Evolutionary conservation across 2,797 vertebrate species (phyloP), one percentile per base, ranked within the genome.

Genomic region (Echeneis naucrates): DNA sequence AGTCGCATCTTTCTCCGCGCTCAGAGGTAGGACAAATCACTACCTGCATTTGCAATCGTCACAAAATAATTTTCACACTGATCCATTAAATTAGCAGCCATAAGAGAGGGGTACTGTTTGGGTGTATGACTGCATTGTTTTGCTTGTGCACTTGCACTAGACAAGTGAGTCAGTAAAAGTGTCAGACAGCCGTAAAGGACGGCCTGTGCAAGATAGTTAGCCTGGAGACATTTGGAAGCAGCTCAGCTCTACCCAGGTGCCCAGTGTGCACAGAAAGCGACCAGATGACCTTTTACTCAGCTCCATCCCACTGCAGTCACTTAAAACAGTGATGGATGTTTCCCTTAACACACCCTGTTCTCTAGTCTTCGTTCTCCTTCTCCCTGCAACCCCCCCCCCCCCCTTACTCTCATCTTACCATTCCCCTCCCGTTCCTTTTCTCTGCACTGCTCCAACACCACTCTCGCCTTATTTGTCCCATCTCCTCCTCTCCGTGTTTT

Each of bases 261-360:
- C 88, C 85, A 70, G 80, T 77, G 85, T 64, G 84, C 87, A 66
- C 83, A 84, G 78, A 80, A 70, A 83, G 82, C 73, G 76, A 80
- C 54, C 82, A 84, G 74, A 80, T 70, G 74, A 92, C 88, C 87
- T 90, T 91, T 87, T 78, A 78, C 86, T 88, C 81, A 19, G 79
- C 84, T 79, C 77, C 50, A 53, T 88, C 90, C 88, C 89, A 78
- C 83, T 72, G 90, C 87, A 91, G 83, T 89, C 90, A 90, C 88
- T 92, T 91, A 92, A 90, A 91, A 89, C 84, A 86, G 77, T 91
- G 91, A 92, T 92, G 85, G 87, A 92, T 92, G 90, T 75, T 88
- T 80, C 85, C 83, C 73, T 53, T 16, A 77, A 80, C 68, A 80
- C 68, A n/a, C n/a, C 76, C 72, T 0, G 17, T 73, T 56, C 72